Conservation (phyloP, 2,113 vertebrate species). For the Amphiprion ocellaris region DNA sequence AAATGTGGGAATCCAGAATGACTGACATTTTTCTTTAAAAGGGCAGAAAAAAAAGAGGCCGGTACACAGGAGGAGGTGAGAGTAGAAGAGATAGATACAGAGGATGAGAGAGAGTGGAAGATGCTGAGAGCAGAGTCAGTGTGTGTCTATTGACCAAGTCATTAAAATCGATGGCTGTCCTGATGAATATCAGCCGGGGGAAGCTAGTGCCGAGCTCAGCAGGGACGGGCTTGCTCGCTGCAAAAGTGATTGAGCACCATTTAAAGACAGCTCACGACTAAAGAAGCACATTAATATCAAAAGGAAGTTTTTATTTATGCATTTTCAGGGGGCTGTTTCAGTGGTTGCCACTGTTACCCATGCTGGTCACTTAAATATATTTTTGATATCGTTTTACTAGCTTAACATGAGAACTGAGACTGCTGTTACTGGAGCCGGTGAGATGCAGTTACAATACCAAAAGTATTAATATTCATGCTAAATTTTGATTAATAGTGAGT, state of each 20-base stretch:
- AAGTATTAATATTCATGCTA: no score
- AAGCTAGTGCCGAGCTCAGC: conserved; percentile 62
- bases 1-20: neutral
- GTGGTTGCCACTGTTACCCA: neutral
- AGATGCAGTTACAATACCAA: neutral
- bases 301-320: conserved; percentile 31
- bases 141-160: conserved; percentile 75
- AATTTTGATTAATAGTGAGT: no score
- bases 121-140: conserved; percentile 38
- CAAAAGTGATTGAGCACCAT: conserved; percentile 55
- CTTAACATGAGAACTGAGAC: neutral
- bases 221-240: conserved; percentile 31
- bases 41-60: neutral
- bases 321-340: neutral
- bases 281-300: conserved; percentile 46
- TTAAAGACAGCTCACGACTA: conserved; percentile 36
- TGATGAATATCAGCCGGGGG: conserved; percentile 72
- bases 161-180: conserved; percentile 74
- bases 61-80: neutral
- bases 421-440: neutral
- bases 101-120: conserved; percentile 22
- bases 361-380: neutral
- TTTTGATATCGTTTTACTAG: conserved; percentile 21
- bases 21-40: conserved; percentile 39
- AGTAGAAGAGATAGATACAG: conserved; percentile 13